phyloP scores from a whole-genome alignment of 2,888 invertebrate species.

The Frankliniella fusca region DNA sequence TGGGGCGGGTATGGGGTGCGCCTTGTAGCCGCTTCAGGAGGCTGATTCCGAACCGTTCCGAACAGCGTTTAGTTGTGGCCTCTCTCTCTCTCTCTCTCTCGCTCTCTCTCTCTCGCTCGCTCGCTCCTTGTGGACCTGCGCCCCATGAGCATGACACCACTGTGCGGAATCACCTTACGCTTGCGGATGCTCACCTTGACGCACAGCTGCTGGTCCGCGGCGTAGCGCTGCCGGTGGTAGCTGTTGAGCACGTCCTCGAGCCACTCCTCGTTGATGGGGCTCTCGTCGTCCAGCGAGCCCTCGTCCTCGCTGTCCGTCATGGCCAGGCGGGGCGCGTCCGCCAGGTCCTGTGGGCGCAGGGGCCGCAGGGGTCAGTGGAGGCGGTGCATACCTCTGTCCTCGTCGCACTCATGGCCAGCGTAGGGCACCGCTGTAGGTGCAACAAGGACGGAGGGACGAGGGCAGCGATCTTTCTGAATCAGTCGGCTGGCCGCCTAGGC shows the following conservation, averaged over 20 bases:
- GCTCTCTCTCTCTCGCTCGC: constrained; percentile 36
- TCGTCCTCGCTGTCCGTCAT: constrained; percentile 56
- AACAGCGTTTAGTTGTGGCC: too few relatives aligned
- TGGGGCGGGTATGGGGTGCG: too few relatives aligned
- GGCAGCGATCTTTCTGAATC: too few relatives aligned
- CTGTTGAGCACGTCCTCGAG: constrained; percentile 52
- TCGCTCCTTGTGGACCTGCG: too few relatives aligned
- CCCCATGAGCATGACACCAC: too few relatives aligned
- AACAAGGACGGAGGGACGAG: background rate
- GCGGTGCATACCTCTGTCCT: too few relatives aligned
- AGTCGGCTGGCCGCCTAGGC: background rate
- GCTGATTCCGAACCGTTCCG: too few relatives aligned
- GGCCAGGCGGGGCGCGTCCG: constrained; percentile 29
- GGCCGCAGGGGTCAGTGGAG: background rate
- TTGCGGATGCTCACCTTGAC: constrained; percentile 36
- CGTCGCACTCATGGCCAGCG: too few relatives aligned
- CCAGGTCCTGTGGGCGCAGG: background rate
- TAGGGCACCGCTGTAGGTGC: too few relatives aligned
- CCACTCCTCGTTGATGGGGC: constrained; percentile 57
- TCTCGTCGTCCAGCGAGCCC: constrained; percentile 44
- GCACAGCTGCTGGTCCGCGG: constrained; percentile 29
- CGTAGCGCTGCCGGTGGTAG: constrained; percentile 46
- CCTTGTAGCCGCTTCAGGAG: too few relatives aligned
- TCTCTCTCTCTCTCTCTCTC: too few relatives aligned
- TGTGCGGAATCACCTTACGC: too few relatives aligned